Percentiles rank a stretch among this genome's conserved stretches.
These are phyloP conservation scores for Pseudococcus jackbeardsleyi DNA, from an alignment of 2,888 invertebrate species.

Conservation along the genomic window DNA sequence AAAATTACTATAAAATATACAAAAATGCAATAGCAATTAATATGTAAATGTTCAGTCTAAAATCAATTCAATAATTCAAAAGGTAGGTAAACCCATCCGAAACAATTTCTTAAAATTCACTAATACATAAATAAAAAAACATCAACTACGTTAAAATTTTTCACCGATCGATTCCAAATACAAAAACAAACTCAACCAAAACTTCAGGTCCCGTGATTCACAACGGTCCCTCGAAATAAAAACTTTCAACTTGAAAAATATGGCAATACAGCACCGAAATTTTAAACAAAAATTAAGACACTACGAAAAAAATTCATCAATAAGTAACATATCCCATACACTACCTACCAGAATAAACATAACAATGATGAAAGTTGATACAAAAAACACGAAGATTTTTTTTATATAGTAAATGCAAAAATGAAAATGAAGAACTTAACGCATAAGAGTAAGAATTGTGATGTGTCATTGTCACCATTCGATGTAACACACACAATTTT, in stretches of 20 bases:
- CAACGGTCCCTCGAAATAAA: not conserved
- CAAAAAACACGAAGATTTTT: not conserved
- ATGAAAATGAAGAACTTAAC: not conserved
- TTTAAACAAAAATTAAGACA: not conserved
- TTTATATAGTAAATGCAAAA: not conserved
- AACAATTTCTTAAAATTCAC: not conserved
- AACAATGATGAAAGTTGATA: not conserved
- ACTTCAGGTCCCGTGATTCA: not conserved
- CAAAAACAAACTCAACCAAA: not conserved
- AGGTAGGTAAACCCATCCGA: not conserved
- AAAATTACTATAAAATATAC: constrained; percentile 15
- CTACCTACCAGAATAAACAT: not conserved
- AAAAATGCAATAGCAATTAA: not conserved
- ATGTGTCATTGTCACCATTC: not conserved
- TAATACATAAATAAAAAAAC: too few relatives aligned
- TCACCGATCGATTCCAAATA: not conserved
- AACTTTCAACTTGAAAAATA: not conserved
- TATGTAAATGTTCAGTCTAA: not conserved
- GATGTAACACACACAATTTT: not conserved
- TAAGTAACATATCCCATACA: not conserved
- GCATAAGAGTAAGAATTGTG: not conserved
- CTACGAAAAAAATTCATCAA: not conserved
- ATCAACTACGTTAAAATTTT: too few relatives aligned
- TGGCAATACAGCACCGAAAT: constrained; percentile 5
- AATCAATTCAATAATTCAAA: not conserved